Evolutionary conservation across 2,113 vertebrate genomes (phyloP).

Genomic region (Oncorhynchus masou): DNA sequence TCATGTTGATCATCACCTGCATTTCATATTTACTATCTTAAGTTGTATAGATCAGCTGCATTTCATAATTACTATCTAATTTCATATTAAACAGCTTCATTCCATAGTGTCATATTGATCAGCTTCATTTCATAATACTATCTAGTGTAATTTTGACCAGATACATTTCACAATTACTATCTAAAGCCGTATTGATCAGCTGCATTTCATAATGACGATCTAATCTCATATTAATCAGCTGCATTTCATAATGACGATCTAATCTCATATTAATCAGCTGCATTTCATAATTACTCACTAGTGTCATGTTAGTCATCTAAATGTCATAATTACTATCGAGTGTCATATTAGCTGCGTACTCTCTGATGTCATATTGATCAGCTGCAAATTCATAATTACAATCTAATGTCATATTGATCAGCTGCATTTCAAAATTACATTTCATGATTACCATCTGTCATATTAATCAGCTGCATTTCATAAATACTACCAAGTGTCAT

Average conservation of each 20-base stretch:
- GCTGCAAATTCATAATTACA: not conserved
- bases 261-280: too few relatives aligned
- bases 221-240: constrained; percentile 25
- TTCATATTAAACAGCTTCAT: too few relatives aligned
- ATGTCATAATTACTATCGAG: constrained; percentile 20
- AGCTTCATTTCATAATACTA: constrained; percentile 29
- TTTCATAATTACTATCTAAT: constrained; percentile 16
- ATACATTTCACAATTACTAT: constrained; percentile 16
- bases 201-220: constrained; percentile 26
- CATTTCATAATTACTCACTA: too few relatives aligned
- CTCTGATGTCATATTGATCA: constrained; percentile 9
- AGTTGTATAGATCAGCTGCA: constrained; percentile 25
- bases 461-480: too few relatives aligned
- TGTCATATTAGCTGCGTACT: not conserved
- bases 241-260: not conserved
- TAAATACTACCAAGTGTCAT: too few relatives aligned
- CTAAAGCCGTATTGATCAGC: not conserved
- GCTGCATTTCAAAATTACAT: constrained; percentile 24
- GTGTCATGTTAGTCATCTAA: constrained; percentile 5
- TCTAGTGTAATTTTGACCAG: constrained; percentile 26
- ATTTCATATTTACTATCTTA: constrained; percentile 19
- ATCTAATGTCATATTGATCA: too few relatives aligned
- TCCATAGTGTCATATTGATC: too few relatives aligned
- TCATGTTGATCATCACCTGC: constrained; percentile 16
- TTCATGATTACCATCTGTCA: not conserved